Conservation (phyloP, 2,113 vertebrate species). For the Cepphus grylle region DNA sequence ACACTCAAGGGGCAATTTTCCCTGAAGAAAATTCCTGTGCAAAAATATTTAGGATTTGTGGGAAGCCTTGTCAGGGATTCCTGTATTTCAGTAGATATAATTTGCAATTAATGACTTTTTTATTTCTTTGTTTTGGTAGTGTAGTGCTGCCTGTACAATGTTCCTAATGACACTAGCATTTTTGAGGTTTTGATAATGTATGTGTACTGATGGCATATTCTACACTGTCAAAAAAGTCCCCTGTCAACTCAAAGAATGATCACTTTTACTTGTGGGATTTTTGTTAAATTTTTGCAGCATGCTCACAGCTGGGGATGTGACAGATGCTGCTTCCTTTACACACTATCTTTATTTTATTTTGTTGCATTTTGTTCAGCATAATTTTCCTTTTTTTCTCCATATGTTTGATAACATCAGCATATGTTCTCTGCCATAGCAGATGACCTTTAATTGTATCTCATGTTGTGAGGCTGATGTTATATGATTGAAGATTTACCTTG, state of each 20-base stretch:
- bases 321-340: not conserved
- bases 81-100: not conserved
- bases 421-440: not conserved
- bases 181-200: not conserved
- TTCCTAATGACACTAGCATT: not conserved
- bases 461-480: slow-evolving; percentile 25
- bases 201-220: not conserved
- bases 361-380: not conserved
- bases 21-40: not conserved
- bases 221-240: not conserved
- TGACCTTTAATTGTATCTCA: slow-evolving; percentile 49
- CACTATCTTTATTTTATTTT: not conserved
- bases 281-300: not conserved
- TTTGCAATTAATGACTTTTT: not conserved
- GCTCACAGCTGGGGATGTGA: not conserved
- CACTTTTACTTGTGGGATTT: not conserved
- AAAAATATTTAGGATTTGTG: not conserved
- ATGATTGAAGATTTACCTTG: slow-evolving; percentile 51
- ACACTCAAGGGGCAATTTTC: not conserved
- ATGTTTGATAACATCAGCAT: slow-evolving; percentile 33
- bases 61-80: not conserved
- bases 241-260: not conserved
- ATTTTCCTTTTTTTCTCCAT: not conserved
- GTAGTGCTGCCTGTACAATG: not conserved
- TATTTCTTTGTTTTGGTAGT: not conserved